Evolutionary conservation across 2,888 invertebrate species (phyloP), one percentile per base, ranked within the genome.

Genomic region (Drosophila longiperda): DNA sequence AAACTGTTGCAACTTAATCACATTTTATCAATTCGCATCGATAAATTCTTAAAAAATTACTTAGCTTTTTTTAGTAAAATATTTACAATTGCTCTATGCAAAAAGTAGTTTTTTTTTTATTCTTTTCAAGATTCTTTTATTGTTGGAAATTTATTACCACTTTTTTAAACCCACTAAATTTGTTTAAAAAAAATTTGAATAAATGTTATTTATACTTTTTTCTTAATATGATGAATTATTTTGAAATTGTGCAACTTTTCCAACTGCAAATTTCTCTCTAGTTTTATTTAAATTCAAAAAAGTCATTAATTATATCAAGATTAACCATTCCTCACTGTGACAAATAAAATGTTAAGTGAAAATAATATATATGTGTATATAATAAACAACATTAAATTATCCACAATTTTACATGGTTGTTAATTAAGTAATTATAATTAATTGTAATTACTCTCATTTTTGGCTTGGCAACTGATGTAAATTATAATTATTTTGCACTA

Each of bases 401-500:
- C 1, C 12, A 20, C 12, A 20, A 20, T 7, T 20, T 20, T 7
- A 12, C 12, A 12, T 45, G 7, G 3, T 45, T 15, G 7, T 4
- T 15, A 23, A 15, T 1, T 45, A 15, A 45, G 23, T 45, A 45
- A 23, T 15, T 45, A 4, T 15, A 15, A 23, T 45, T 45, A 45
- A 20, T 45, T 20, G 0, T 20, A 20, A 6, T 12, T 12, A 20
- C 6, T 15, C 7, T 7, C 36, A 40, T 2, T n/a, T 4, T 40
- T 40, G 17, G 0, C 40, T 9, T 40, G n/a, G 26, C 23, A 49
- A 5, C 5, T 17, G 17, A 5, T 26, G 9, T 26, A 17, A 49
- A 26, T 49, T 9, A 11, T 50, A 50, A 17, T 6, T n/a, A 26
- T 50, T 29, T 50, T 29, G 53, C 48, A 45, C 52, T 58, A 23